Conservation (phyloP, 2,797 vertebrate species). For the Brachyalestes nurse region DNA sequence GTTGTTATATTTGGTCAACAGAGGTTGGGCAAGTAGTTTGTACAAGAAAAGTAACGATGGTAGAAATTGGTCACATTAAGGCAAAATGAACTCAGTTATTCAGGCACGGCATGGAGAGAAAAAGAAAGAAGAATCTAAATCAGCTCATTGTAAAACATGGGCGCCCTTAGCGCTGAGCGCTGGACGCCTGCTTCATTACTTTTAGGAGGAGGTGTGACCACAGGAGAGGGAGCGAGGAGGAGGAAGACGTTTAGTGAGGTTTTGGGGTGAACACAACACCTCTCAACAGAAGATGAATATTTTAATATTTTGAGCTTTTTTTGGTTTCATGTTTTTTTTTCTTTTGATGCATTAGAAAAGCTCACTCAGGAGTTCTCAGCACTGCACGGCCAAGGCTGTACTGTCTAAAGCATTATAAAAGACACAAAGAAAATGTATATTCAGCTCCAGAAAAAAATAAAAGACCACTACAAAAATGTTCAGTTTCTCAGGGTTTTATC, state of each 20-base stretch:
- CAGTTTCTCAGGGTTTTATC: too few relatives aligned
- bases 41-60: not conserved
- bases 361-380: too few relatives aligned
- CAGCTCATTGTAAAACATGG: slow-evolving; percentile 48
- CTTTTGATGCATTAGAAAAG: too few relatives aligned
- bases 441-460: too few relatives aligned
- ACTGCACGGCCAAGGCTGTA: too few relatives aligned
- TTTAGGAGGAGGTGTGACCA: not conserved
- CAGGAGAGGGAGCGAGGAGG: slow-evolving; percentile 3
- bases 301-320: too few relatives aligned
- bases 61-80: slow-evolving; percentile 42
- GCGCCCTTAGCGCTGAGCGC: slow-evolving; percentile 13
- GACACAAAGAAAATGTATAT: too few relatives aligned
- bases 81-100: slow-evolving; percentile 28
- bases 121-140: slow-evolving; percentile 36
- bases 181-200: slow-evolving; percentile 1
- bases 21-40: not conserved
- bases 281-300: too few relatives aligned
- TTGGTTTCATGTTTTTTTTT: too few relatives aligned
- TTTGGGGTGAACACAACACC: too few relatives aligned
- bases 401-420: too few relatives aligned
- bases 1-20: not conserved
- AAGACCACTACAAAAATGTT: too few relatives aligned
- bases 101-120: not conserved
- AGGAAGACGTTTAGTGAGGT: slow-evolving; percentile 24